Base-by-base conservation (phyloP, 2,888 invertebrate genomes). In the Drosophila heteroneura region DNA sequence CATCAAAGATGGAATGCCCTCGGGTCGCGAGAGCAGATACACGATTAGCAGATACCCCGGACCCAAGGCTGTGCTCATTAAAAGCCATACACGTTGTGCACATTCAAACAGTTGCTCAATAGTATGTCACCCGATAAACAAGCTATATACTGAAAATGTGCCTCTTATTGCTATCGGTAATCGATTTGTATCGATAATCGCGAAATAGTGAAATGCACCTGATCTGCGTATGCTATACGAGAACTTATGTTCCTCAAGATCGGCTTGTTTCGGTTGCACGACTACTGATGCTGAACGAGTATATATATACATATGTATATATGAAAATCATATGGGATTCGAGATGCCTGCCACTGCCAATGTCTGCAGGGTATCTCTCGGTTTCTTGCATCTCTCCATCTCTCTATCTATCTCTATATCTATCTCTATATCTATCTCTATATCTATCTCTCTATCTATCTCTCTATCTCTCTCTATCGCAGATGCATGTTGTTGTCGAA, bases 401-500 rank as follows among this genome's bases (percentile, higher is more conserved):
- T 41, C n/a, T 26, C 26, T 26, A 26, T 26, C 26, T 26, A 26
- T 26, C 26, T 26, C 2, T 26, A 1, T 26, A 26, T 26, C 26
- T 26, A 2, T 26, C 26, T 26, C 2, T 26, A 2, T 26, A 0
- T 26, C 26, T 26, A 26, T 26, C 26, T 26, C 0, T 26, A 0
- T 26, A 26, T 26, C 26, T 26, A 2, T 26, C 26, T 14, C 14
- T 39, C 3, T 26, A 16, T 22, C 9, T 39, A n/a, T n/a, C n/a
- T n/a, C n/a, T 22, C 10, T n/a, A 0, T 1, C 14, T 19, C 16
- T 1, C 2, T 10, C 10, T 26, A 1, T 54, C 16, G n/a, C 26
- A 7, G 4, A 35, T 71, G 41, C 53, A 53, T n/a, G n/a, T 9
- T 35, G 33, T 41, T 60, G 26, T 53, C 47, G 7, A 47, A 26